Evolutionary conservation across 2,797 vertebrate species (phyloP).

Genomic region (Xenops minutus): DNA sequence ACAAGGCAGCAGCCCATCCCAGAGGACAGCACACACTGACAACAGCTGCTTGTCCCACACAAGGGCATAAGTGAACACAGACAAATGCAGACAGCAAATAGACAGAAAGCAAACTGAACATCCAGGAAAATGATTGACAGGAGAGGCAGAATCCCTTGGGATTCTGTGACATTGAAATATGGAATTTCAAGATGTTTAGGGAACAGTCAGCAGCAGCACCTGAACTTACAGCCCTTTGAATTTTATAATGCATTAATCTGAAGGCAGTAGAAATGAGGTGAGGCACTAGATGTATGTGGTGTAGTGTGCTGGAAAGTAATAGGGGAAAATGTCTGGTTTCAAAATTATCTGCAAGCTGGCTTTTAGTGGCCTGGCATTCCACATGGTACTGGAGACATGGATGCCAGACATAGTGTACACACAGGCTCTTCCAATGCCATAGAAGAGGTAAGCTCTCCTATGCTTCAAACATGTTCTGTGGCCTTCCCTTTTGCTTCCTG

Average conservation of each 20-base stretch:
- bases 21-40: background rate
- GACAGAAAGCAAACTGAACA: background rate
- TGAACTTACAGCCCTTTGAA: background rate
- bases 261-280: background rate
- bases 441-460: background rate
- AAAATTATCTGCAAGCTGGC: background rate
- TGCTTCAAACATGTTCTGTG: background rate
- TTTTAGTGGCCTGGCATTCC: background rate
- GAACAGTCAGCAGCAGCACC: background rate
- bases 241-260: background rate
- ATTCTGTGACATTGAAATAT: background rate
- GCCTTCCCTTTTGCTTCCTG: background rate
- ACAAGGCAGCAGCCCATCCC: background rate
- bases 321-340: background rate
- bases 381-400: background rate
- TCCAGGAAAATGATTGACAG: background rate
- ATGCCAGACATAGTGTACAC: accelerated
- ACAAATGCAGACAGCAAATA: background rate
- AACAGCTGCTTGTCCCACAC: background rate
- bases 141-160: background rate
- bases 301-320: background rate
- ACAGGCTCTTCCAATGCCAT: background rate
- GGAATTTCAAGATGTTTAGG: background rate
- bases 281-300: background rate
- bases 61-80: background rate